These are phyloP conservation scores for Montipora cactus DNA, from an alignment of 64 coral and sea anemone species.

Conservation along the genomic window DNA sequence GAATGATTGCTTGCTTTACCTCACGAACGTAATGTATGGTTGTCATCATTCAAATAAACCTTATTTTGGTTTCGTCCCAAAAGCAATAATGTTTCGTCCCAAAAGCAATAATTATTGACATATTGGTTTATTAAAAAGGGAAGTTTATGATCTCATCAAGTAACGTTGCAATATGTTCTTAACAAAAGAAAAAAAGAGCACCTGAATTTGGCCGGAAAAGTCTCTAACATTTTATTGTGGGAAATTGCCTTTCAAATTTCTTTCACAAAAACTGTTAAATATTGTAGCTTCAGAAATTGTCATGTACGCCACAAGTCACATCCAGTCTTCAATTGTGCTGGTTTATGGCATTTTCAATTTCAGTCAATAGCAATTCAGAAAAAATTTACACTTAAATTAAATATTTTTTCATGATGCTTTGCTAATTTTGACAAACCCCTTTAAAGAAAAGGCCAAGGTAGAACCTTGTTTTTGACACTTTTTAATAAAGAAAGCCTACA, in stretches of 20 bases:
- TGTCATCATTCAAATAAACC: neutral
- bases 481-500: too few species aligned
- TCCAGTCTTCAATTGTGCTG: neutral
- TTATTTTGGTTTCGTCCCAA: neutral
- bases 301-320: neutral
- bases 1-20: neutral
- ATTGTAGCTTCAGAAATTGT: neutral
- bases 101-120: conserved; percentile 23
- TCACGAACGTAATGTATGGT: neutral
- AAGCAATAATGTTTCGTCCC: neutral
- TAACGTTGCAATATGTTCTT: neutral
- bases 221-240: conserved; percentile 39
- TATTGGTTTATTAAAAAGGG: conserved; percentile 20
- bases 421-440: neutral
- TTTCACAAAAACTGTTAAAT: neutral
- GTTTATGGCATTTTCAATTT: neutral
- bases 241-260: conserved; percentile 38
- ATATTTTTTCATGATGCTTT: neutral
- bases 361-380: neutral
- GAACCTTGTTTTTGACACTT: too few species aligned
- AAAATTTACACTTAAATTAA: too few species aligned
- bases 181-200: conserved; percentile 13
- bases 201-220: conserved; percentile 44
- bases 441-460: neutral
- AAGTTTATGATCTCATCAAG: conserved; percentile 10